These are phyloP conservation scores for Micropoecilia bifurca DNA, from an alignment of 2,797 vertebrate species.

Conservation along the genomic window DNA sequence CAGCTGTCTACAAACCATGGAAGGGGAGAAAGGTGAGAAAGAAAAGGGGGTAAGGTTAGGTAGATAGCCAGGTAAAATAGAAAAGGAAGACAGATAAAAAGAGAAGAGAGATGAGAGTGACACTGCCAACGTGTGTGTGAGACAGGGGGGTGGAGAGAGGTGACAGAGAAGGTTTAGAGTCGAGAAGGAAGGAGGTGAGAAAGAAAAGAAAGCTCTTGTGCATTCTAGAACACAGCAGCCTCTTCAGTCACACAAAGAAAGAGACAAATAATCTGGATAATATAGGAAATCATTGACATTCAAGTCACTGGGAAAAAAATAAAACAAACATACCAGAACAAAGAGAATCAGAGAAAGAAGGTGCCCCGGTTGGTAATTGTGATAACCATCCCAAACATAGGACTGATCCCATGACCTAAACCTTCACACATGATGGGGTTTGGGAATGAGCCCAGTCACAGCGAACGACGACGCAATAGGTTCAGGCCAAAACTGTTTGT, in stretches of 20 bases:
- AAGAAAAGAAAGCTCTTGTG: slow-evolving; percentile 51
- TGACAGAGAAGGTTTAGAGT: slow-evolving; percentile 56
- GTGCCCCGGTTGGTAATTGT: slow-evolving; percentile 43
- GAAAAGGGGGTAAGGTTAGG: slow-evolving; percentile 59
- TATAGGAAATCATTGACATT: slow-evolving; percentile 59
- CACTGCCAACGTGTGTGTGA: slow-evolving; percentile 59
- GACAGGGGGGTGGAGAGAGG: slow-evolving; percentile 34
- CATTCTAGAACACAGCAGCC: slow-evolving; percentile 54
- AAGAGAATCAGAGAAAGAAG: slow-evolving; percentile 24
- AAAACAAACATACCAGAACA: slow-evolving; percentile 32
- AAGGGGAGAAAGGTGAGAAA: slow-evolving; percentile 73
- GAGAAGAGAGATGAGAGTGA: slow-evolving; percentile 52
- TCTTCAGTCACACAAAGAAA: slow-evolving; percentile 27
- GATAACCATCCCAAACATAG: slow-evolving; percentile 56
- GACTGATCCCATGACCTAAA: slow-evolving; percentile 67
- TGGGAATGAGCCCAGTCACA: slow-evolving; percentile 75
- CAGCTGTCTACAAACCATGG: slow-evolving; percentile 74
- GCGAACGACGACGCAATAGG: slow-evolving; percentile 67
- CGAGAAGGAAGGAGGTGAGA: slow-evolving; percentile 52
- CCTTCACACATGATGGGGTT: slow-evolving; percentile 74
- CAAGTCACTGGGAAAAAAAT: slow-evolving; percentile 39
- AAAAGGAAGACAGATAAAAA: slow-evolving; percentile 49
- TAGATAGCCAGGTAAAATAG: slow-evolving; percentile 67
- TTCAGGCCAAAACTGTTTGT: slow-evolving; percentile 52
- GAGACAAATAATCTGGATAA: slow-evolving; percentile 59